Base-by-base conservation (phyloP, 1,140 invertebrate species). In the Aradophagus sp. region DNA sequence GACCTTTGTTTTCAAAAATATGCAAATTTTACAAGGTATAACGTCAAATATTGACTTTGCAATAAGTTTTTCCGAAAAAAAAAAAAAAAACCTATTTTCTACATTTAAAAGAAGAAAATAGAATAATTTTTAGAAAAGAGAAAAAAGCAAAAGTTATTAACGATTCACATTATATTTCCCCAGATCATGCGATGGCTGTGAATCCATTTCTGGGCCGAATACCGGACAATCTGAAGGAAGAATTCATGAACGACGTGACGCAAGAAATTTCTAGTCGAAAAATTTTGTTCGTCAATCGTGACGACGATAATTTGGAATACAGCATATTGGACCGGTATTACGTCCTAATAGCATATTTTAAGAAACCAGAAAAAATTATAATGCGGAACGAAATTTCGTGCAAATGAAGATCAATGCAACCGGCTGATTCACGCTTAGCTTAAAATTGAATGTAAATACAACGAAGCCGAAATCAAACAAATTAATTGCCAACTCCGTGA, bases 171-270 rank as follows among this genome's bases (percentile, higher is more conserved):
- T 23, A 26, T 35, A 39, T 31, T 32, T 36, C 5, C 5, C 1
- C 36, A 93, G 93, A 91, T 73, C 89, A 92, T 16, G 86, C 91
- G 0, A 85, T 85, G 53, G 92, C 93, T 0, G 89, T 95, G 2
- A 93, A 92, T 77, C 93, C 93, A 0, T 95, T 94, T 73, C 75
- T 92, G 31, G 80, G 87, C 2, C 81, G 88, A 15, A 90, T 95
- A 52, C 91, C 93, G 0, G 68, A 84, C 0, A 77, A 88, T 0
- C 58, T 91, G 2, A 88, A 89, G 29, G 86, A 90, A n/a, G 87
- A 90, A 1, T 95, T 91, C 74, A 82, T 84, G 16, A 77, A 80
- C 12, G 85, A 87, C 20, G 66, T 87, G 12, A 58, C 85, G 2
- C 56, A 62, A 11, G 83, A 85, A 74, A 68, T 87, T 55, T 47